Percentiles rank a stretch among this genome's conserved stretches.
Conservation (phyloP, 1,140 invertebrate genomes). For the Tetramorium alpestre region DNA sequence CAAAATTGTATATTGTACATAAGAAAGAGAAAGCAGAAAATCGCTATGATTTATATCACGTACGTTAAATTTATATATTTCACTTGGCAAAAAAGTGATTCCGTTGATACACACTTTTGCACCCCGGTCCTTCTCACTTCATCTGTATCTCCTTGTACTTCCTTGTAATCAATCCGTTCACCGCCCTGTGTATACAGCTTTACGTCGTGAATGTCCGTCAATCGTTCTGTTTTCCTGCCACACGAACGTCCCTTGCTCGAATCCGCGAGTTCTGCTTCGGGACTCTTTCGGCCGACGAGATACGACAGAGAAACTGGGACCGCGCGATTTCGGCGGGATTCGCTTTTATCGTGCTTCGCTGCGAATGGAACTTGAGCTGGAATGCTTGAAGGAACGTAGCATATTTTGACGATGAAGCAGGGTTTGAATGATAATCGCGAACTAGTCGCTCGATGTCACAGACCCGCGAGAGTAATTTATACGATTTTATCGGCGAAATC, state of each 20-base stretch:
- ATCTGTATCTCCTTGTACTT: neutral
- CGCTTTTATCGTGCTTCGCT: slow-evolving; percentile 58
- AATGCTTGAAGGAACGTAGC: slow-evolving; percentile 27
- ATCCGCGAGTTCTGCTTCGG: slow-evolving; percentile 63
- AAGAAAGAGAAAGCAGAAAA: neutral
- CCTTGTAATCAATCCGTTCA: slow-evolving; percentile 18
- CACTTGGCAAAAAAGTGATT: slow-evolving; percentile 16
- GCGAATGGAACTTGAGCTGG: neutral
- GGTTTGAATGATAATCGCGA: slow-evolving; percentile 5
- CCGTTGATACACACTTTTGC: neutral
- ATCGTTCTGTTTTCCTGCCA: slow-evolving; percentile 58
- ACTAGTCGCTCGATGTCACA: neutral
- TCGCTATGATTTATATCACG: neutral
- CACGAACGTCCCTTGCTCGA: slow-evolving; percentile 66
- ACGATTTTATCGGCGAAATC: neutral
- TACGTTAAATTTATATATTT: slow-evolving; percentile 1
- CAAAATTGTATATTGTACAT: slow-evolving; percentile 27
- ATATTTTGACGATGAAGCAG: neutral
- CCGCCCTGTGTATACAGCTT: slow-evolving; percentile 64
- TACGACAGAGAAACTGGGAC: slow-evolving; percentile 64
- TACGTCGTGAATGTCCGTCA: slow-evolving; percentile 68
- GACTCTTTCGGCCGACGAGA: slow-evolving; percentile 53
- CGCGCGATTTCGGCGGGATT: slow-evolving; percentile 8
- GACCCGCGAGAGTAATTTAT: neutral
- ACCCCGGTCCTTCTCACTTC: neutral